phyloP scores from a whole-genome alignment of 2,888 invertebrate genomes.

The Bombyx huttoni region DNA sequence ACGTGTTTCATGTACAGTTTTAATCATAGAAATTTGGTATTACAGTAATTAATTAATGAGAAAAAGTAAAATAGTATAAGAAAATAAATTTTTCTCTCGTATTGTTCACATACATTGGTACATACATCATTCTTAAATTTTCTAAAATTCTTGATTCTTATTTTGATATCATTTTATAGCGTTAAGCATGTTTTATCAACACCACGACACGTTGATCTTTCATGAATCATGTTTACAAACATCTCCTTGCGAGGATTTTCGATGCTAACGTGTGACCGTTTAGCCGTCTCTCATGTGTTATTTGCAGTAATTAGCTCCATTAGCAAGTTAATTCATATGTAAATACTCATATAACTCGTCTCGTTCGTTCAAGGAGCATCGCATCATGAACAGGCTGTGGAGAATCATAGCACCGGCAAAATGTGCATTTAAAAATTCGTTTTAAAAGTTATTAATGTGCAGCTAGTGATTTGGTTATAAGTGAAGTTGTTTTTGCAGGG shows the following conservation, averaged over 20 bases:
- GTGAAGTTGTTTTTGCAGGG: slow-evolving; percentile 45
- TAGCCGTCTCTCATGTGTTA: slow-evolving; percentile 33
- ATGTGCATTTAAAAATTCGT: slow-evolving; percentile 28
- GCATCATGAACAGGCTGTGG: slow-evolving; percentile 51
- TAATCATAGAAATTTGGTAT: background rate
- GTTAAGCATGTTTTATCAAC: slow-evolving; percentile 11
- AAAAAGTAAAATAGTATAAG: too few relatives aligned
- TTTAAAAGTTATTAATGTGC: slow-evolving; percentile 7
- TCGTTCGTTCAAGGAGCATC: slow-evolving; percentile 14
- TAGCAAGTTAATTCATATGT: slow-evolving; percentile 39
- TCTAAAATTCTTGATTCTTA: background rate
- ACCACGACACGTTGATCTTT: slow-evolving; percentile 13
- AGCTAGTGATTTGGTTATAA: slow-evolving; percentile 9
- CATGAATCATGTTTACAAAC: slow-evolving; percentile 24
- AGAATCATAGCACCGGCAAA: slow-evolving; percentile 36
- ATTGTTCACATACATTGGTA: too few relatives aligned
- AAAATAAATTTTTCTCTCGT: too few relatives aligned
- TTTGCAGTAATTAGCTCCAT: slow-evolving; percentile 39
- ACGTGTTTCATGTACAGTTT: background rate
- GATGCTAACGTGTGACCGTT: slow-evolving; percentile 40
- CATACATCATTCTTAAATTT: background rate
- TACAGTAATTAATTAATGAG: too few relatives aligned
- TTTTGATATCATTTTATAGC: background rate
- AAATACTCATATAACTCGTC: slow-evolving; percentile 22
- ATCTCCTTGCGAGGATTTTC: slow-evolving; percentile 22